Evolutionary conservation across 2,888 invertebrate species (phyloP).

Genomic region (Zonitis immaculata): DNA sequence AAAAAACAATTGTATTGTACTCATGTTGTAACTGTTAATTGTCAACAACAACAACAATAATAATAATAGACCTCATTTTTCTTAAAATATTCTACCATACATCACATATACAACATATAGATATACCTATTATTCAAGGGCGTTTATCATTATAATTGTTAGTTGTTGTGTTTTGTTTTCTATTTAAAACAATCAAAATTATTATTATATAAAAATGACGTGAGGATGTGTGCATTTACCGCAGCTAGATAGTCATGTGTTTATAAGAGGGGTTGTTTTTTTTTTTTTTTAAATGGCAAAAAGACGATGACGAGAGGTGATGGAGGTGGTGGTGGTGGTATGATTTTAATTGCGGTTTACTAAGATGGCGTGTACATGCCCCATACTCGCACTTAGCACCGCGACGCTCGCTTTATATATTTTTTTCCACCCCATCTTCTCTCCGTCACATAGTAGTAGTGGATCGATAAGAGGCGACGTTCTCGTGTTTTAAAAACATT

Average conservation of each 20-base stretch:
- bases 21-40: slow-evolving; percentile 3
- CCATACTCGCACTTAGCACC: slow-evolving; percentile 51
- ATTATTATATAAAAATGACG: too few species aligned
- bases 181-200: too few species aligned
- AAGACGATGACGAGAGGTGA: too few species aligned
- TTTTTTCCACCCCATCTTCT: too few species aligned
- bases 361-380: slow-evolving; percentile 52
- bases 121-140: too few species aligned
- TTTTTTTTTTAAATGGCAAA: too few species aligned
- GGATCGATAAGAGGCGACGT: slow-evolving; percentile 47
- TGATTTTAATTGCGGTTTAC: slow-evolving; percentile 49
- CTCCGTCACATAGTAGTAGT: too few species aligned
- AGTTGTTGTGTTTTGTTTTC: too few species aligned
- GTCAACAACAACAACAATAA: neutral
- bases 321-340: slow-evolving; percentile 16
- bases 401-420: slow-evolving; percentile 48
- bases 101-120: too few species aligned
- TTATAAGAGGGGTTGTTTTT: too few species aligned
- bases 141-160: too few species aligned
- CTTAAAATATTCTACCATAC: too few species aligned
- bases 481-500: slow-evolving; percentile 48
- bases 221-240: slow-evolving; percentile 19
- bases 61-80: neutral
- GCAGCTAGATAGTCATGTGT: slow-evolving; percentile 6
- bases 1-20: slow-evolving; percentile 2